Conservation (phyloP, 2,888 invertebrate species). For the Mimachlamys varia region DNA sequence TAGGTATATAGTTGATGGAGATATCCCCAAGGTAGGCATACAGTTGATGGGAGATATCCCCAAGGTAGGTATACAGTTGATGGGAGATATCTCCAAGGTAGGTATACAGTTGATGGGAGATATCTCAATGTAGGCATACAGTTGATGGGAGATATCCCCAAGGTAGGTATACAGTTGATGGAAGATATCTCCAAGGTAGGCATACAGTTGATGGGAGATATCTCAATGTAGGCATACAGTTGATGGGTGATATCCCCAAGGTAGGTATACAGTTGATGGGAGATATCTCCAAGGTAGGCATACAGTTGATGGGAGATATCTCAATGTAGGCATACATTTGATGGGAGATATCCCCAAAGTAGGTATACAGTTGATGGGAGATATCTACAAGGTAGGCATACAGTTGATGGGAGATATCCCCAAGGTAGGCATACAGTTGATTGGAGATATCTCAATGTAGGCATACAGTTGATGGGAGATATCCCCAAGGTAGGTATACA, state of each 20-base stretch:
- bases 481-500: constrained; percentile 93
- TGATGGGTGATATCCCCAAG: constrained; percentile 98
- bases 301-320: constrained; percentile 98
- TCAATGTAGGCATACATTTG: constrained; percentile 91
- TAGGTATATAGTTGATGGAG: constrained; percentile 90
- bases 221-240: constrained; percentile 94
- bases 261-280: too few species aligned
- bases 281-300: neutral
- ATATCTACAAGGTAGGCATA: constrained; percentile 94
- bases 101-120: constrained; percentile 92
- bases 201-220: constrained; percentile 96
- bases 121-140: constrained; percentile 94
- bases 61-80: constrained; percentile 88
- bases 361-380: constrained; percentile 90
- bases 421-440: constrained; percentile 88
- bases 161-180: too few species aligned
- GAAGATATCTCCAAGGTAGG: neutral
- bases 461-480: constrained; percentile 93
- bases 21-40: constrained; percentile 94
- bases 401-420: constrained; percentile 98
- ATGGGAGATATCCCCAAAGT: constrained; percentile 98
- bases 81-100: constrained; percentile 98
- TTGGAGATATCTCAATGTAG: constrained; percentile 98
- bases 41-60: constrained; percentile 98
- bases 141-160: constrained; percentile 98